Conservation (phyloP, 2,888 invertebrate species). For the Sarcophaga subvicina region DNA sequence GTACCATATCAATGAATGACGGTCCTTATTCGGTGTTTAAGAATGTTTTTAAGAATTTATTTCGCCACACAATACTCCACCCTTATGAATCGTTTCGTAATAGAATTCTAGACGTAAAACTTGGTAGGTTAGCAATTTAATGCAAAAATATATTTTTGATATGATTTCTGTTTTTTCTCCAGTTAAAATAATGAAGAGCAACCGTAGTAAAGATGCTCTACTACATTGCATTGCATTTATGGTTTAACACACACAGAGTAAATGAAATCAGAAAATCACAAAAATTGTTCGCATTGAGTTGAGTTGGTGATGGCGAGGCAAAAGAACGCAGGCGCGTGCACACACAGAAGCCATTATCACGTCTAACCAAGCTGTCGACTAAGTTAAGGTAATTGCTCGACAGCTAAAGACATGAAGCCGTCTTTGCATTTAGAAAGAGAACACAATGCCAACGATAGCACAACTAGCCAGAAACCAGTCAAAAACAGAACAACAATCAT, state of each 20-base stretch:
- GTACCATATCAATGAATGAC: too few species aligned
- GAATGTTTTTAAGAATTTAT: too few species aligned
- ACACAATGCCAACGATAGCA: not conserved
- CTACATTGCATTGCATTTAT: conserved; percentile 63
- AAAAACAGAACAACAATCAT: conserved; percentile 41
- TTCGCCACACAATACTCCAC: too few species aligned
- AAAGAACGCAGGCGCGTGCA: conserved; percentile 64
- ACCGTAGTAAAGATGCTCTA: conserved; percentile 38
- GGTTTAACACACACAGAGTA: conserved; percentile 33
- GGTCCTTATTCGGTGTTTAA: too few species aligned
- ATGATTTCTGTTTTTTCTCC: not conserved
- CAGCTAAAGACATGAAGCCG: conserved; percentile 66
- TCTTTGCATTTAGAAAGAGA: conserved; percentile 27
- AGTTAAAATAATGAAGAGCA: conserved; percentile 37
- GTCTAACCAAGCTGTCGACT: conserved; percentile 69
- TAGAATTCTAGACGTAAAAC: too few species aligned
- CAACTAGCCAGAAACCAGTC: conserved; percentile 37
- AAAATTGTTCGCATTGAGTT: not conserved
- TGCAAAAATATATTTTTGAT: not conserved
- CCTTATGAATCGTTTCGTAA: too few species aligned
- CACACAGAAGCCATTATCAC: conserved; percentile 71
- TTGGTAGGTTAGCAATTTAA: too few species aligned
- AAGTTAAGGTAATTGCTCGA: conserved; percentile 69
- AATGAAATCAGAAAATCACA: not conserved
- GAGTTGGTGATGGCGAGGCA: conserved; percentile 13